A percentile compares a stretch with the other conserved stretches of the same genome.
Evolutionary conservation across 2,888 invertebrate genomes (phyloP).

Genomic region (Dichetophora obliterata): DNA sequence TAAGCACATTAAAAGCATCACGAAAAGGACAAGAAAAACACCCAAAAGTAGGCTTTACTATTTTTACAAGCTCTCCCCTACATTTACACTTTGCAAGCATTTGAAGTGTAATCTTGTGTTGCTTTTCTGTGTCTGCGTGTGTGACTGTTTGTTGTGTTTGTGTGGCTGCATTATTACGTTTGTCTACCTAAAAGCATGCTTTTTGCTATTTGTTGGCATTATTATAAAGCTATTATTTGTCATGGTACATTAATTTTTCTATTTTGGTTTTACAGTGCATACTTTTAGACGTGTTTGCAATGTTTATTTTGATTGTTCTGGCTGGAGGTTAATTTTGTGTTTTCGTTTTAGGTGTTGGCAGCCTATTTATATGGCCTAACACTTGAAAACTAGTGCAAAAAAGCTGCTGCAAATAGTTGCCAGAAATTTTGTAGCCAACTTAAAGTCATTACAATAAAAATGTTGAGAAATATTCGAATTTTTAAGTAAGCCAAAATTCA

Average conservation of each 20-base stretch:
- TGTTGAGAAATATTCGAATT: too few relatives aligned
- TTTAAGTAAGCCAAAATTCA: too few relatives aligned
- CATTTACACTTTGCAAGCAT: conserved; percentile 7
- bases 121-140: background rate
- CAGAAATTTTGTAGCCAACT: background rate
- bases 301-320: background rate
- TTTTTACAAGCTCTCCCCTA: background rate
- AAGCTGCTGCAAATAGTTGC: background rate
- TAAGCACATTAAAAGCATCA: conserved; percentile 49
- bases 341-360: background rate
- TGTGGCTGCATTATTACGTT: background rate
- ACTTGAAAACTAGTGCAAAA: background rate
- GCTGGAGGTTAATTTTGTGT: background rate
- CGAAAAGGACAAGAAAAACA: conserved; percentile 48
- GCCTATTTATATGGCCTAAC: too few relatives aligned
- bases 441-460: background rate
- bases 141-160: background rate
- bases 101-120: background rate
- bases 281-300: background rate
- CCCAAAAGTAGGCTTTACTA: conserved; percentile 50
- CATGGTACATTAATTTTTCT: conserved; percentile 41
- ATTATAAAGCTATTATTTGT: conserved; percentile 40
- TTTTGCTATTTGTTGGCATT: background rate
- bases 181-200: too few relatives aligned
- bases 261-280: conserved; percentile 10